Base-by-base conservation (phyloP, 2,113 vertebrate genomes). In the Eclectus roratus region DNA sequence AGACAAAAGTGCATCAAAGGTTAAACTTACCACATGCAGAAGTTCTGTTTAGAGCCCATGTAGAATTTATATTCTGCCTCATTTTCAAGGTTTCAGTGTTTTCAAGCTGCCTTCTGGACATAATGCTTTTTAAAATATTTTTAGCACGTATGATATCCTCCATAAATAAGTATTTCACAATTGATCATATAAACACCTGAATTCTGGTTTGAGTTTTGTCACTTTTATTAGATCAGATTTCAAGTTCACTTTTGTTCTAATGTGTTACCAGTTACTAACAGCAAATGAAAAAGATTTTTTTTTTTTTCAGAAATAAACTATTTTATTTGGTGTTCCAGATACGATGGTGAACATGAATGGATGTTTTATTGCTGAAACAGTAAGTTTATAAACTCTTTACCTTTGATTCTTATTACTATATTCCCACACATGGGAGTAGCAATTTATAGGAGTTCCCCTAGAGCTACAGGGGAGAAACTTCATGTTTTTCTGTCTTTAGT, bases 111-210 rank as follows among this genome's bases (percentile, higher is more conserved):
- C 8, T 39, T 5, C 20, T 49, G 31, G 11, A 61, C 10, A 28
- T 2, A 71, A 23, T 0, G 0, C 1, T 71, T 74, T 84, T 33
- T 0, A 70, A 80, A 81, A 37, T 37, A 8, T 18, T 89, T 77
- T 79, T 33, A 71, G 2, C 25, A 25, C 12, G 8, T 27, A 41
- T 56, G 15, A 21, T 69, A 61, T 13, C 20, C 16, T 69, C 27
- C 4, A 21, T 24, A 46, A 76, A 49, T 25, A 20, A 55, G 1
- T 60, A 58, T 60, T 85, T 76, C 25, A 29, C 6, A 83, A 43
- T 0, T 25, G 14, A 33, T 64, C 13, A 35, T 39, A 37, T 31
- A 85, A 85, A 60, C 3, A 60, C 2, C 13, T 66, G 12, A 56
- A 58, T 60, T 49, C 1, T 46, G 2, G 77, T 71, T 17, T 50